phyloP scores from a whole-genome alignment of 2,113 vertebrate species.

The Lynx canadensis region DNA sequence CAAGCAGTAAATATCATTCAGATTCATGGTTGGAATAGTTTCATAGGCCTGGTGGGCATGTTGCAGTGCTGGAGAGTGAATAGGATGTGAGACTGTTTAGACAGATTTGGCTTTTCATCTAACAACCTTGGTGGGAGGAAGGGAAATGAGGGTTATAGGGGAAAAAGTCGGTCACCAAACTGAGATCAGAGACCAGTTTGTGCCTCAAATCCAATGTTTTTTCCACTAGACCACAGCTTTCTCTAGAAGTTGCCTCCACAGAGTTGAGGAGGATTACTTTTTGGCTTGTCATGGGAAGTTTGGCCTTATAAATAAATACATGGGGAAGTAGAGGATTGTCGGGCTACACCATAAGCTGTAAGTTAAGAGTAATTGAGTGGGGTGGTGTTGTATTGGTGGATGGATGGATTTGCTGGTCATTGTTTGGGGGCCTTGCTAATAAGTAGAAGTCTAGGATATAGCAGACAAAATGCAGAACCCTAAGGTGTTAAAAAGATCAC shows the following conservation, averaged over 20 bases:
- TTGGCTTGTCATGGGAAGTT: neutral
- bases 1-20: neutral
- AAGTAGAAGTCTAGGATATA: neutral
- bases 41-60: neutral
- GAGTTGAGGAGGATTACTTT: neutral
- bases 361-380: neutral
- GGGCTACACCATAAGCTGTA: neutral
- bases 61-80: neutral
- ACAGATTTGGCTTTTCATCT: neutral
- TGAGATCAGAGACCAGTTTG: neutral
- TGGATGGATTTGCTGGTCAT: neutral
- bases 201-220: neutral
- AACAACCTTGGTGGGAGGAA: neutral
- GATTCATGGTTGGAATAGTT: neutral
- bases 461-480: neutral
- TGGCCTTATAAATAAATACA: neutral
- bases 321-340: neutral
- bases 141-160: neutral
- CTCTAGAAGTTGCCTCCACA: neutral
- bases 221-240: neutral
- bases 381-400: neutral
- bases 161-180: neutral
- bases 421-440: neutral
- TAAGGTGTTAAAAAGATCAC: neutral
- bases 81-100: neutral